Evolutionary conservation across 2,113 vertebrate species (phyloP).

Genomic region (Agapornis roseicollis): DNA sequence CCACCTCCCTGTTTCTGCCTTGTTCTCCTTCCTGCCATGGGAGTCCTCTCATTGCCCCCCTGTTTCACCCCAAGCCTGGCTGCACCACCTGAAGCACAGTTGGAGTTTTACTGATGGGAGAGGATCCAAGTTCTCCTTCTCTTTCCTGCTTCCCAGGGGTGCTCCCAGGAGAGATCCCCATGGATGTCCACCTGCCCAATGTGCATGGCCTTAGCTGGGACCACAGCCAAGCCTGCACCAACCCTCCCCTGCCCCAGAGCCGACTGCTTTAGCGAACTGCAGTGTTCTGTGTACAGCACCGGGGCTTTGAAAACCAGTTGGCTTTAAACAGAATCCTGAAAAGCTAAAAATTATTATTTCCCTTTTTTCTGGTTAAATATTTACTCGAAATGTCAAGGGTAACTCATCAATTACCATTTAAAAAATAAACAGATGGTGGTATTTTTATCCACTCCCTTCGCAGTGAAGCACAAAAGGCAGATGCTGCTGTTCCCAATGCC

Average conservation of each 20-base stretch:
- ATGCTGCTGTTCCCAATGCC: background rate
- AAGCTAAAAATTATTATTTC: conserved; percentile 3
- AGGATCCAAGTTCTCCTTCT: background rate
- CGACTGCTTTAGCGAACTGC: background rate
- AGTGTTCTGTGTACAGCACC: background rate
- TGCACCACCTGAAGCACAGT: background rate
- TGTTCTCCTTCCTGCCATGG: background rate
- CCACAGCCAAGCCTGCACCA: background rate
- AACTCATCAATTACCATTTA: conserved; percentile 20
- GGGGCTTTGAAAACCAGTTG: background rate
- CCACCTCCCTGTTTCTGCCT: background rate
- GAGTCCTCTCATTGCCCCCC: background rate
- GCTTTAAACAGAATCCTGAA: background rate
- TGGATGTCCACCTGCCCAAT: background rate
- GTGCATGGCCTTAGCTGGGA: background rate
- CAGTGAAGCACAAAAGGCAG: conserved; percentile 21
- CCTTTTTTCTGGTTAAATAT: conserved; percentile 29
- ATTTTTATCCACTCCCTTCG: conserved; percentile 30
- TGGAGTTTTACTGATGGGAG: background rate
- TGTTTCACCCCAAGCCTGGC: background rate
- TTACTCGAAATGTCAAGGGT: conserved; percentile 23
- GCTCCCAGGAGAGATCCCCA: background rate
- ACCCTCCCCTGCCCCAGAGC: background rate
- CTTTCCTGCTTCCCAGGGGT: fast-evolving
- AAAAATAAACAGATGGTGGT: conserved; percentile 40